These are phyloP conservation scores for Orientallactaga bullata DNA, from an alignment of 2,113 vertebrate genomes.

Conservation along the genomic window DNA sequence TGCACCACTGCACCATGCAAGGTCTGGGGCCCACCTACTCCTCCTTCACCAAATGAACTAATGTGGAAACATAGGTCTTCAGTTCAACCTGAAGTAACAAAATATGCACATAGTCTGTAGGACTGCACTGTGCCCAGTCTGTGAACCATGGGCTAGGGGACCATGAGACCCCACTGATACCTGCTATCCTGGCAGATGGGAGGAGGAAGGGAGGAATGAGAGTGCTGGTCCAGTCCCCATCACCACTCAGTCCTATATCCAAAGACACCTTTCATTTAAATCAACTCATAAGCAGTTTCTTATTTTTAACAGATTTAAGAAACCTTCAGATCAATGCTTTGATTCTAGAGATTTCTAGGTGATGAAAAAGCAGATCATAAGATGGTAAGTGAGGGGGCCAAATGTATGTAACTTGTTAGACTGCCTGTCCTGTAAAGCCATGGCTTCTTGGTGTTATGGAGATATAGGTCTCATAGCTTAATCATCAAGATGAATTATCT, in stretches of 20 bases:
- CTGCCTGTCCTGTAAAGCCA: background rate
- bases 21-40: constrained; percentile 88
- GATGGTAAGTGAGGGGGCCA: background rate
- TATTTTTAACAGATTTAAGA: background rate
- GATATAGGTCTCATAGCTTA: background rate
- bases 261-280: too few species aligned
- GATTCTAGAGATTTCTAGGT: background rate
- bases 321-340: background rate
- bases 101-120: background rate
- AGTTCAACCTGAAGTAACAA: background rate
- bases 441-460: background rate
- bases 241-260: background rate
- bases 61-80: constrained; percentile 44
- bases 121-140: background rate
- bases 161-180: background rate
- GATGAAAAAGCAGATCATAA: too few species aligned
- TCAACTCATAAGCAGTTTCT: background rate
- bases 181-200: background rate
- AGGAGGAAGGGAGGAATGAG: background rate
- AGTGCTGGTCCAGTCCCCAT: background rate
- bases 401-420: background rate
- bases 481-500: too few species aligned
- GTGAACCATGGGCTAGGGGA: background rate
- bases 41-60: constrained; percentile 83
- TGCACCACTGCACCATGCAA: constrained; percentile 89